A percentile compares a stretch with the other conserved stretches of the same genome.
phyloP scores from a whole-genome alignment of 2,888 invertebrate species.

The Camptogramma bilineatum region DNA sequence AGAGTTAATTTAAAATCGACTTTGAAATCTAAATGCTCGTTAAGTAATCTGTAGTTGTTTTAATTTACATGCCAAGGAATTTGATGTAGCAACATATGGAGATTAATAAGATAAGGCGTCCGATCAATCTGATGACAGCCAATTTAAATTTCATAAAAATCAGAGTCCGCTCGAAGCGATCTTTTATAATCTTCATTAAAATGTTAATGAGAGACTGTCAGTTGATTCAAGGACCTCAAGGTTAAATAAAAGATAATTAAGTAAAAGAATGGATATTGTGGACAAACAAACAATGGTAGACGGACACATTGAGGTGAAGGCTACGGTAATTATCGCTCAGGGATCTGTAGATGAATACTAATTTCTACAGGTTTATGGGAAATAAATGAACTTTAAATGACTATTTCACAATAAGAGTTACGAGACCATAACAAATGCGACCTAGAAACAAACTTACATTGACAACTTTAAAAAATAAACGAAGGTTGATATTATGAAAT shows the following conservation, averaged over 20 bases:
- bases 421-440: constrained; percentile 2
- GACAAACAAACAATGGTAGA: constrained; percentile 40
- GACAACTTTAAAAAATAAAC: neutral
- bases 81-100: constrained; percentile 23
- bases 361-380: constrained; percentile 30
- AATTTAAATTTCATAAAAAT: constrained; percentile 24
- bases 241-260: constrained; percentile 24
- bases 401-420: constrained; percentile 9
- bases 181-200: constrained; percentile 26
- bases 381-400: constrained; percentile 14
- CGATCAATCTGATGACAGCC: constrained; percentile 23
- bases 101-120: constrained; percentile 15
- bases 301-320: constrained; percentile 46
- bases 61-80: constrained; percentile 13
- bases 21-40: neutral
- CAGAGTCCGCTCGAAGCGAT: constrained; percentile 23
- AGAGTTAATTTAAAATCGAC: neutral
- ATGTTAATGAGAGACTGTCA: constrained; percentile 30
- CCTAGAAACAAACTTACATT: neutral
- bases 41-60: neutral
- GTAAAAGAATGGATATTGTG: constrained; percentile 36
- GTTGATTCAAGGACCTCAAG: constrained; percentile 32
- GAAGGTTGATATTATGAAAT: neutral
- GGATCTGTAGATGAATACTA: constrained; percentile 26
- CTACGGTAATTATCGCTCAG: constrained; percentile 36